These are phyloP conservation scores for Hydrotaea diabolus DNA, from an alignment of 2,888 invertebrate genomes.

Conservation along the genomic window DNA sequence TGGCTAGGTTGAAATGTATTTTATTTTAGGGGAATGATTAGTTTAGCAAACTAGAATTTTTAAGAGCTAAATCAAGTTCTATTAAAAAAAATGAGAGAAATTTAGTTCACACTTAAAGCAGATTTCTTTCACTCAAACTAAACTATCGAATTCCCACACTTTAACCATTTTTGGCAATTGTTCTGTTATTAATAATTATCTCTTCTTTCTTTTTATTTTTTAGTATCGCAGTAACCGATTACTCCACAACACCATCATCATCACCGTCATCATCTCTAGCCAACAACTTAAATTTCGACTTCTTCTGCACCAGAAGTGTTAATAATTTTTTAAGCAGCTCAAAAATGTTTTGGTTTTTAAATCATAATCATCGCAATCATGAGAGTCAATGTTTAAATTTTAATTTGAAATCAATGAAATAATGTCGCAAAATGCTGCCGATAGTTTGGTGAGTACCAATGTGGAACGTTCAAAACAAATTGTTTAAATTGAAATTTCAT, in stretches of 20 bases:
- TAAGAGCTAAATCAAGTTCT: too few species aligned
- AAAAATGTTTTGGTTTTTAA: slow-evolving; percentile 56
- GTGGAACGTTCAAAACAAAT: not conserved
- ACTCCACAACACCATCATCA: not conserved
- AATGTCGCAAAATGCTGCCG: slow-evolving; percentile 81
- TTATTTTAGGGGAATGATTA: too few species aligned
- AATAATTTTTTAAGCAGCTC: slow-evolving; percentile 37
- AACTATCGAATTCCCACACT: not conserved
- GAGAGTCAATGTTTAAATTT: slow-evolving; percentile 45
- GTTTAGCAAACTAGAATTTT: too few species aligned
- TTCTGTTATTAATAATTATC: slow-evolving; percentile 27
- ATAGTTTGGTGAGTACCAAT: slow-evolving; percentile 79
- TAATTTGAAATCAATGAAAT: slow-evolving; percentile 68
- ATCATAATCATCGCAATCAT: slow-evolving; percentile 32
- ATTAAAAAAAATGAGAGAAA: too few species aligned
- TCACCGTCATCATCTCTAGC: not conserved
- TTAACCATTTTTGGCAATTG: slow-evolving; percentile 17
- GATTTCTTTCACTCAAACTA: not conserved
- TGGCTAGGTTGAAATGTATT: too few species aligned
- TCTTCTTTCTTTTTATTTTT: slow-evolving; percentile 22
- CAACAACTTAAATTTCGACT: not conserved
- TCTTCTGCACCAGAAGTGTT: not conserved
- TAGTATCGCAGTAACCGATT: not conserved
- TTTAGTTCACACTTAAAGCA: too few species aligned
- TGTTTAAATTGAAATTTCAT: slow-evolving; percentile 4